phyloP scores from a whole-genome alignment of 2,113 vertebrate species.

The Leucoraja erinaceus region DNA sequence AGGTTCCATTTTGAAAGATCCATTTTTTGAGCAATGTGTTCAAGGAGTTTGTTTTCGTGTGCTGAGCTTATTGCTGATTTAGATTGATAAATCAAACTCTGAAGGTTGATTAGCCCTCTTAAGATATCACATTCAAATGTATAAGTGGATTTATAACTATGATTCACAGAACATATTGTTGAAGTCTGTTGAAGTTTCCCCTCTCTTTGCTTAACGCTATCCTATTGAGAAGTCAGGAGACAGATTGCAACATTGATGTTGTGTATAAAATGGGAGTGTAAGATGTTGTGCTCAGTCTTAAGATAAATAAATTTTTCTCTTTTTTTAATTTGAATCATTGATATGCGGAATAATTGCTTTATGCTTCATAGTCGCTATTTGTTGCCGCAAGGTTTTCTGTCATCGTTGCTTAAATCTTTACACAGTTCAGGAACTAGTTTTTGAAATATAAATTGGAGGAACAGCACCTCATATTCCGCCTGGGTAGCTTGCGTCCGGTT shows the following conservation, averaged over 20 bases:
- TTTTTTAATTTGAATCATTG: background rate
- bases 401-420: background rate
- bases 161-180: background rate
- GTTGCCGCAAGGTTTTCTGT: background rate
- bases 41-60: background rate
- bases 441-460: too few relatives aligned
- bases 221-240: background rate
- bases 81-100: slow-evolving; percentile 24
- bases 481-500: too few relatives aligned
- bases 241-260: background rate
- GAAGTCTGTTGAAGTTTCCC: background rate
- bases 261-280: background rate
- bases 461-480: too few relatives aligned
- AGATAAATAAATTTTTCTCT: background rate
- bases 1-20: slow-evolving; percentile 21
- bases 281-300: background rate
- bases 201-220: too few relatives aligned
- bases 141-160: background rate
- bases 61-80: slow-evolving; percentile 8
- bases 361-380: background rate
- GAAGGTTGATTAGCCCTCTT: background rate
- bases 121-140: background rate
- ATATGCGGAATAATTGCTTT: background rate
- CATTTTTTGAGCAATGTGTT: background rate
- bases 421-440: background rate